Conservation (phyloP, 1,140 invertebrate species). For the Drosophila equinoxialis region DNA sequence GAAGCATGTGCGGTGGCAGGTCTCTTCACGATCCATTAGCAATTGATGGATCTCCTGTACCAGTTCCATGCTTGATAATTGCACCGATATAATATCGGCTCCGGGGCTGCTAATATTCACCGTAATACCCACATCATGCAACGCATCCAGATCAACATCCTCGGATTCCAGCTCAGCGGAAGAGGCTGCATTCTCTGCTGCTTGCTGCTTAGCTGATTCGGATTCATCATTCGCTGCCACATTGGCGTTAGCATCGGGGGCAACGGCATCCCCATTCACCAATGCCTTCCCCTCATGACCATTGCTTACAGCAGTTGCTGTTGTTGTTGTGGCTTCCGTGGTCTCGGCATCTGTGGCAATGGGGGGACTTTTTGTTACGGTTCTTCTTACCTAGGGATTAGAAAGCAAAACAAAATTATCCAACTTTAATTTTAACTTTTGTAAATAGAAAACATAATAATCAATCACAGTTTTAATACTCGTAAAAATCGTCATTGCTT, state of each 20-base stretch:
- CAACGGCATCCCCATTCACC: conserved; percentile 21
- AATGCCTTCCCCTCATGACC: conserved; percentile 52
- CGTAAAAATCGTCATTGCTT: no score
- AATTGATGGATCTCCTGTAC: conserved; percentile 99
- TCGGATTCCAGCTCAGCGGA: conserved; percentile 36
- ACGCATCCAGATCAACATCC: conserved; percentile 89
- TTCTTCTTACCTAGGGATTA: conserved; percentile 64
- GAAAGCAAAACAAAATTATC: neutral
- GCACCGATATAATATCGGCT: conserved; percentile 95
- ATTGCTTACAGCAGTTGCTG: conserved; percentile 50
- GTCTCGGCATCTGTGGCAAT: conserved; percentile 30
- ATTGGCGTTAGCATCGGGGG: conserved; percentile 66
- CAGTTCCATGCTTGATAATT: conserved; percentile 98
- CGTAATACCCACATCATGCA: conserved; percentile 96
- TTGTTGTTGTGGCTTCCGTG: neutral
- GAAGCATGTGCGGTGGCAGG: conserved; percentile 98
- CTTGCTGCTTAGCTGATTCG: conserved; percentile 8
- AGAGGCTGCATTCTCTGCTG: neutral
- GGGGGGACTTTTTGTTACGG: conserved; percentile 66
- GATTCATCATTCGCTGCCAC: conserved; percentile 35
- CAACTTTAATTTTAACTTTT: no score
- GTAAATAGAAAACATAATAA: no score
- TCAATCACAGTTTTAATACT: no score
- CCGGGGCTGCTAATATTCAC: conserved; percentile 96
- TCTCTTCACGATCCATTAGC: conserved; percentile 98